Conservation (phyloP, 1,140 invertebrate species). For the Pollicipes pollicipes region DNA sequence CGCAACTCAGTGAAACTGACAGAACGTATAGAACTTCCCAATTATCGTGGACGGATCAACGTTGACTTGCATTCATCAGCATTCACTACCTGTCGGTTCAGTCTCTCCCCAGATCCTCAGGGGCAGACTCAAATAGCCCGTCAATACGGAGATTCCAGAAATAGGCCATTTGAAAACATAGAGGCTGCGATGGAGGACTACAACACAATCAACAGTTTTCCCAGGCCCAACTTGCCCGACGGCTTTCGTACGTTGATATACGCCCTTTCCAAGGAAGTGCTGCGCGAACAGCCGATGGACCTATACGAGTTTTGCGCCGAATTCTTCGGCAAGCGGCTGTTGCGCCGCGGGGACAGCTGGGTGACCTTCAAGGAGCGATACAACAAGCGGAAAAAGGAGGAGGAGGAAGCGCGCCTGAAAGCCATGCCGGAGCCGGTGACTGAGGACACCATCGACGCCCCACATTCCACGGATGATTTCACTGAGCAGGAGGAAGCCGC, state of each 20-base stretch:
- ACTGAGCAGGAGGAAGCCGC: background rate
- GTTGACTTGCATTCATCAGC: no score
- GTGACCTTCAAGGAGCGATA: background rate
- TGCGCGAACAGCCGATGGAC: background rate
- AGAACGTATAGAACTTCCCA: no score
- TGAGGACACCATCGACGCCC: background rate
- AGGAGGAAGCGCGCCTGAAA: background rate
- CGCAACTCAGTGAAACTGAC: no score
- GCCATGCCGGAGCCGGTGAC: background rate
- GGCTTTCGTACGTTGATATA: background rate
- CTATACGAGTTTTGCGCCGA: background rate
- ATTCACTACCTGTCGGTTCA: no score
- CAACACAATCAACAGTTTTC: background rate
- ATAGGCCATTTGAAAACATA: no score
- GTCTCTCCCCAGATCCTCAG: no score
- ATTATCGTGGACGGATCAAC: no score
- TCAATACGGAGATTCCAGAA: no score
- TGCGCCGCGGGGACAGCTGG: background rate
- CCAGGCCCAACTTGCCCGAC: background rate
- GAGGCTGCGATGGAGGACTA: background rate
- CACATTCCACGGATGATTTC: background rate
- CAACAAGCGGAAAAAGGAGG: background rate
- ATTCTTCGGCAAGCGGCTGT: background rate
- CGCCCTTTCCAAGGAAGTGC: background rate
- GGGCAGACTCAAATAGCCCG: no score